Evolutionary conservation across 2,888 invertebrate species (phyloP).

Genomic region (Bhutanitis thaidina): DNA sequence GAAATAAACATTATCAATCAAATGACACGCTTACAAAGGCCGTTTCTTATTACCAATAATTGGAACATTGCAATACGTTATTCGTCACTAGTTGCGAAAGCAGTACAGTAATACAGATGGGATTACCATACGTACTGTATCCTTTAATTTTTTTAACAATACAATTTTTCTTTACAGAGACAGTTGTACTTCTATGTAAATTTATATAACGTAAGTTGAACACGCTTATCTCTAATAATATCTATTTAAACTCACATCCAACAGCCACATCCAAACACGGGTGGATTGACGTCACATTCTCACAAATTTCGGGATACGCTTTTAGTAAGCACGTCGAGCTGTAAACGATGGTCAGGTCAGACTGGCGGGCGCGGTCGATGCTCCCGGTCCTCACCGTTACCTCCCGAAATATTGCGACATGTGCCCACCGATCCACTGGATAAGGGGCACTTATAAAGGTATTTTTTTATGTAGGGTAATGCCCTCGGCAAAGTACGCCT

Average conservation of each 20-base stretch:
- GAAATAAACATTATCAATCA: too few species aligned
- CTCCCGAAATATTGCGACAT: constrained; percentile 75
- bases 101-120: too few species aligned
- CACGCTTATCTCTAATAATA: too few species aligned
- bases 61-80: too few species aligned
- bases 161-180: too few species aligned
- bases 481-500: constrained; percentile 24
- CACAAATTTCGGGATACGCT: constrained; percentile 28
- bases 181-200: too few species aligned
- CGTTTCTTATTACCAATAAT: too few species aligned
- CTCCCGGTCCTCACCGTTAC: constrained; percentile 60
- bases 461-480: constrained; percentile 42
- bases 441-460: constrained; percentile 14
- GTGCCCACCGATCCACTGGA: constrained; percentile 26
- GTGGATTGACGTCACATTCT: constrained; percentile 27
- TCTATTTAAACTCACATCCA: background rate
- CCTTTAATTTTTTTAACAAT: too few species aligned
- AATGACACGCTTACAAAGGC: too few species aligned
- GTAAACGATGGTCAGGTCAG: constrained; percentile 41
- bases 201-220: too few species aligned
- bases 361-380: constrained; percentile 62
- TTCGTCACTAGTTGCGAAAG: too few species aligned
- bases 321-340: constrained; percentile 45
- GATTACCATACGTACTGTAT: too few species aligned
- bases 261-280: background rate